Conservation (phyloP, 2,797 vertebrate genomes). For the Ispidina lecontei region DNA sequence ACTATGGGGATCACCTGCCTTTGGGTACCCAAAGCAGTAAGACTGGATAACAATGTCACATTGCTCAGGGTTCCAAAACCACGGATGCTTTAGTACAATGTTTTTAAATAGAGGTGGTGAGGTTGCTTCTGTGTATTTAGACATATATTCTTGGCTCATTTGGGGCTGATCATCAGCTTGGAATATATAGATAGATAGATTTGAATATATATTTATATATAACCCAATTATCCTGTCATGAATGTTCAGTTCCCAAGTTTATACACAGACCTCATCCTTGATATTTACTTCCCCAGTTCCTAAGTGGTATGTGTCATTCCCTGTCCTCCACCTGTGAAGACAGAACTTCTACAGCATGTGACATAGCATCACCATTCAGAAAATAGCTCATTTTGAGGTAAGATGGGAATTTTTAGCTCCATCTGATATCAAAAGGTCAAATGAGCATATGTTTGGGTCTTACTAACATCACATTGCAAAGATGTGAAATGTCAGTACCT, state of each 20-base stretch:
- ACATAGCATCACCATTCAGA: not conserved
- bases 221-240: not conserved
- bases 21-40: not conserved
- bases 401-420: not conserved
- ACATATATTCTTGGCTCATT: not conserved
- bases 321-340: not conserved
- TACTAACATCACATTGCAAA: not conserved
- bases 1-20: not conserved
- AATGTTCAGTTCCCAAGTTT: not conserved
- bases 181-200: not conserved
- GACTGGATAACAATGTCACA: not conserved
- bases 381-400: not conserved
- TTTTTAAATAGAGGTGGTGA: not conserved
- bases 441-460: not conserved
- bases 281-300: not conserved
- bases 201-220: not conserved
- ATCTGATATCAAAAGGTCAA: not conserved
- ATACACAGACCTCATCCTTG: not conserved
- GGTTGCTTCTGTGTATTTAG: not conserved
- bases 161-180: not conserved
- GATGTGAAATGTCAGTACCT: not conserved
- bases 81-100: not conserved
- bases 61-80: not conserved
- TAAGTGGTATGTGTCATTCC: not conserved
- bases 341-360: not conserved